Evolutionary conservation across 2,113 vertebrate genomes (phyloP).

Genomic region (Anguilla japonica): DNA sequence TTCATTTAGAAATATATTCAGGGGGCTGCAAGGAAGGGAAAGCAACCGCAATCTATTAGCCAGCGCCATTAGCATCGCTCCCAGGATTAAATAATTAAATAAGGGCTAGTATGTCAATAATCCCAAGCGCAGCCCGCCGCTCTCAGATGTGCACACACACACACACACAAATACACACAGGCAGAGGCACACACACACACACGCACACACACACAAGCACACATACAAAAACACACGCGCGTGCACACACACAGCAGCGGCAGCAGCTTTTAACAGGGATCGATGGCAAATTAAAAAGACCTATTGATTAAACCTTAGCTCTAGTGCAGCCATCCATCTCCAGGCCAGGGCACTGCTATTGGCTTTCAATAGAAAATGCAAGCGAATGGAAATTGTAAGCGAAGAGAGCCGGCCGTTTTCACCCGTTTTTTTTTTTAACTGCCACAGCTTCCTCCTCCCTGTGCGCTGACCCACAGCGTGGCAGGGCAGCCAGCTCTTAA

Average conservation of each 20-base stretch:
- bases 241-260: conserved; percentile 52
- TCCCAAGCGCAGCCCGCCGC: conserved; percentile 49
- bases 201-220: conserved; percentile 4
- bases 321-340: conserved; percentile 78
- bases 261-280: conserved; percentile 79
- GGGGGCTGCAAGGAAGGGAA: conserved; percentile 58
- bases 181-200: conserved; percentile 29
- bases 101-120: conserved; percentile 74
- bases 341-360: conserved; percentile 70
- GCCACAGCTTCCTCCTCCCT: conserved; percentile 57
- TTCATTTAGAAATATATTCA: conserved; percentile 70
- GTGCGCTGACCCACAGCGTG: conserved; percentile 58
- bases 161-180: conserved; percentile 31
- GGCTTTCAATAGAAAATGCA: conserved; percentile 81
- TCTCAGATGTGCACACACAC: conserved; percentile 8
- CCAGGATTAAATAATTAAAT: conserved; percentile 78
- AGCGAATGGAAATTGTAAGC: conserved; percentile 80
- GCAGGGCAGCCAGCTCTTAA: conserved; percentile 31
- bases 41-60: conserved; percentile 73
- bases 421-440: conserved; percentile 45
- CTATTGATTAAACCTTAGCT: conserved; percentile 85
- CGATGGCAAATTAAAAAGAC: conserved; percentile 81
- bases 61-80: conserved; percentile 75
- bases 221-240: conserved; percentile 18
- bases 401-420: conserved; percentile 42